phyloP scores from a whole-genome alignment of 2,888 invertebrate species.

The Drosophila crucigera region DNA sequence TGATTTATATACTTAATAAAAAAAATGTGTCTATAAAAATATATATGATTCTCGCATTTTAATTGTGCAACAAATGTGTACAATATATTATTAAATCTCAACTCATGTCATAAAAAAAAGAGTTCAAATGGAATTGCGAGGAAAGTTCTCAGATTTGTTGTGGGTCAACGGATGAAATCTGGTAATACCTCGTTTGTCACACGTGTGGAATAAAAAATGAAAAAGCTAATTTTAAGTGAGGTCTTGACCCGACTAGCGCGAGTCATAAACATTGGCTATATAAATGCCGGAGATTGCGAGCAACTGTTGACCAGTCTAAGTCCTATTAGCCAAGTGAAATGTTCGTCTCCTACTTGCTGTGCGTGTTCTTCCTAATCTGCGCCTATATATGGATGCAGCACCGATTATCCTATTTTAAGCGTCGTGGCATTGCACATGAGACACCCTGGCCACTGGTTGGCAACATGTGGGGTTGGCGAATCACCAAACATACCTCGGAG shows the following conservation, averaged over 20 bases:
- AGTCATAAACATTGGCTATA: conserved; percentile 25
- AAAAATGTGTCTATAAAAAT: too few relatives aligned
- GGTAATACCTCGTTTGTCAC: not conserved
- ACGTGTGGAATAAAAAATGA: not conserved
- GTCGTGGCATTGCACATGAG: conserved; percentile 64
- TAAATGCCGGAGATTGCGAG: conserved; percentile 22
- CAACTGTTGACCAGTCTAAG: conserved; percentile 16
- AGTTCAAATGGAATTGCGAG: too few relatives aligned
- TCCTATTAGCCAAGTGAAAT: conserved; percentile 15
- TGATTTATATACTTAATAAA: not conserved
- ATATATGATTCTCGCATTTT: not conserved
- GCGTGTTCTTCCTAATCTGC: conserved; percentile 19
- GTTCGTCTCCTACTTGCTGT: conserved; percentile 18
- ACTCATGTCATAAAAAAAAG: not conserved
- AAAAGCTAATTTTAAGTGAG: conserved; percentile 16
- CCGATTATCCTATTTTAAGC: conserved; percentile 55
- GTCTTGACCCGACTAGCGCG: conserved; percentile 20
- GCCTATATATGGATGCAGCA: conserved; percentile 53
- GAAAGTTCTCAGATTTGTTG: too few relatives aligned
- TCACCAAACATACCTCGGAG: conserved; percentile 50
- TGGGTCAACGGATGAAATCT: not conserved
- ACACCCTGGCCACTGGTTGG: conserved; percentile 65
- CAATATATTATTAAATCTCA: not conserved
- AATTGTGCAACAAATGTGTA: not conserved
- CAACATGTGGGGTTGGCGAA: conserved; percentile 56